Conservation (phyloP, 2,797 vertebrate species). For the Gymnocypris eckloni region DNA sequence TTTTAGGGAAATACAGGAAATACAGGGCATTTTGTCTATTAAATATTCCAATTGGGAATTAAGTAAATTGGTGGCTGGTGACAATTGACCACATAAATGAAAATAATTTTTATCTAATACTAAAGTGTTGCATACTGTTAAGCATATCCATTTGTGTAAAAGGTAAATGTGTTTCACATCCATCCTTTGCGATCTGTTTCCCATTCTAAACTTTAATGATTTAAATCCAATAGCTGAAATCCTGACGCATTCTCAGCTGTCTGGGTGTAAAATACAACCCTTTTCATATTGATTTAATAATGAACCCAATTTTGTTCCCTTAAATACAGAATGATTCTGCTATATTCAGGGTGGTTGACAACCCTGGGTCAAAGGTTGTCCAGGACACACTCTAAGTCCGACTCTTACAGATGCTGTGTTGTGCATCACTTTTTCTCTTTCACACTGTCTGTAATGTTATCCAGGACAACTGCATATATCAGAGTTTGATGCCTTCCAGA, state of each 20-base stretch:
- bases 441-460: conserved; percentile 48
- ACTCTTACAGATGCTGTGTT: conserved; percentile 32
- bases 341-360: conserved; percentile 5
- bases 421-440: conserved; percentile 46
- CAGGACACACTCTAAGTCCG: conserved; percentile 1
- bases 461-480: conserved; percentile 50
- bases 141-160: neutral
- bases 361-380: conserved; percentile 14
- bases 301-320: neutral
- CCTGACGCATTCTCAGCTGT: neutral
- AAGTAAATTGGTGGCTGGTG: neutral
- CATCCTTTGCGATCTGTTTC: conserved; percentile 25
- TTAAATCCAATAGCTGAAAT: conserved; percentile 13
- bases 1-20: neutral
- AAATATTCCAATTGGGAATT: neutral
- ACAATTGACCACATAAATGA: neutral
- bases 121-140: neutral
- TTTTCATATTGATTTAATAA: conserved; percentile 1
- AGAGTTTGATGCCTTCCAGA: conserved; percentile 48
- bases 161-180: conserved; percentile 21
- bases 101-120: neutral
- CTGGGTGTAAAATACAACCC: neutral
- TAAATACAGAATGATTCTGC: neutral
- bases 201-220: conserved; percentile 19
- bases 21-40: neutral